Evolutionary conservation across 2,113 vertebrate genomes (phyloP).

Genomic region (Epinephelus lanceolatus): DNA sequence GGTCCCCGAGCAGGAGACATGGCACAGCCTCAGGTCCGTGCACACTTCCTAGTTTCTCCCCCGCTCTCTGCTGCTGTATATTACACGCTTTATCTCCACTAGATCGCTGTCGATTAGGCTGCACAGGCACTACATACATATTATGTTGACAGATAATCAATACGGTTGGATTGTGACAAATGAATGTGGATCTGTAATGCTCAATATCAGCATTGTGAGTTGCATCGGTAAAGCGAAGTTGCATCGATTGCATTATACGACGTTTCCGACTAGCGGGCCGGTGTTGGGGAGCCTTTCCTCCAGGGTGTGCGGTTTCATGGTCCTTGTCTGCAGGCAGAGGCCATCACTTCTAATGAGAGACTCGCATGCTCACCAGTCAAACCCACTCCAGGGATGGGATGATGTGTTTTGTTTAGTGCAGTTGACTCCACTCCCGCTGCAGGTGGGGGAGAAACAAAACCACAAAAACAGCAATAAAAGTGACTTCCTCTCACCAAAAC

Average conservation of each 20-base stretch:
- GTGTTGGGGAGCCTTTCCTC: slow-evolving; percentile 22
- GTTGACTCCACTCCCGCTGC: slow-evolving; percentile 81
- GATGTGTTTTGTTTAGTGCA: slow-evolving; percentile 87
- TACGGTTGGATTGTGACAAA: slow-evolving; percentile 69
- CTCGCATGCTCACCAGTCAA: slow-evolving; percentile 86
- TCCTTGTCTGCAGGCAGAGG: slow-evolving; percentile 38
- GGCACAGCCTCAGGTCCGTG: slow-evolving; percentile 42
- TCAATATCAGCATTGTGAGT: slow-evolving; percentile 66
- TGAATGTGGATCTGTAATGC: slow-evolving; percentile 55
- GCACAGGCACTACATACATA: slow-evolving; percentile 58
- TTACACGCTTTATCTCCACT: slow-evolving; percentile 75
- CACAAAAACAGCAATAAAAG: slow-evolving; percentile 22
- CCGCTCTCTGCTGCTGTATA: slow-evolving; percentile 42
- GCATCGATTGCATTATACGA: slow-evolving; percentile 70
- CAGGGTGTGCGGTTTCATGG: slow-evolving; percentile 33
- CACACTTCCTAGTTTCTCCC: slow-evolving; percentile 50
- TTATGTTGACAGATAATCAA: slow-evolving; percentile 77
- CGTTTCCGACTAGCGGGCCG: slow-evolving; percentile 27
- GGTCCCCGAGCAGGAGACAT: slow-evolving; percentile 69
- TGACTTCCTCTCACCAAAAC: slow-evolving; percentile 2
- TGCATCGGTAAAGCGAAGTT: slow-evolving; percentile 56
- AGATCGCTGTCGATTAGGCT: slow-evolving; percentile 74
- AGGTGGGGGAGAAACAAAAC: slow-evolving; percentile 8
- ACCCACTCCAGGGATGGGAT: slow-evolving; percentile 81
- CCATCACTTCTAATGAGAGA: slow-evolving; percentile 58